phyloP scores from a whole-genome alignment of 1,140 invertebrate species.

The Sitobion miscanthi region DNA sequence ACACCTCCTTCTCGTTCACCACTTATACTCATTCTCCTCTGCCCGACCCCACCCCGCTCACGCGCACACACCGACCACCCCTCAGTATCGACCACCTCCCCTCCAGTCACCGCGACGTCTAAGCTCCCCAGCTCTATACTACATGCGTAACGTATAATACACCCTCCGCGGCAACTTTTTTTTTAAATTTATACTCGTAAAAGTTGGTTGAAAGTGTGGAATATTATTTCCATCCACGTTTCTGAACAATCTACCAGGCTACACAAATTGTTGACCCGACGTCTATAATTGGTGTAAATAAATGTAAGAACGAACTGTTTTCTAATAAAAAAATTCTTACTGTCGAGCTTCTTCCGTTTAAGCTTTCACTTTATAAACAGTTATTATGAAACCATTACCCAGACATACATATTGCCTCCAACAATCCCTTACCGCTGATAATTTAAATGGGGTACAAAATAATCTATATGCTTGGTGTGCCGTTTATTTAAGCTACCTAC shows the following conservation, averaged over 20 bases:
- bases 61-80: background rate
- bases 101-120: background rate
- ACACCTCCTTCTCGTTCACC: background rate
- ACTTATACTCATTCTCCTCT: background rate
- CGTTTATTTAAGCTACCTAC: background rate
- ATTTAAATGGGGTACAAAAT: background rate
- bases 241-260: background rate
- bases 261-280: background rate
- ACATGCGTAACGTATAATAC: conserved; percentile 14
- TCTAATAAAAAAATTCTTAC: background rate
- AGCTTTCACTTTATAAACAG: background rate
- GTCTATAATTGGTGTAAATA: background rate
- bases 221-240: background rate
- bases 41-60: background rate
- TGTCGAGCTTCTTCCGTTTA: background rate
- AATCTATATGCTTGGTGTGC: background rate
- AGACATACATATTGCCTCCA: background rate
- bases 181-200: background rate
- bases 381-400: background rate
- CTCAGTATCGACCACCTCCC: background rate
- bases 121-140: background rate
- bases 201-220: background rate
- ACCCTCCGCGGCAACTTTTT: background rate
- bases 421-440: background rate
- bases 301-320: background rate